These are phyloP conservation scores for Drosophila maculinotata DNA, from an alignment of 2,888 invertebrate species.

Conservation along the genomic window DNA sequence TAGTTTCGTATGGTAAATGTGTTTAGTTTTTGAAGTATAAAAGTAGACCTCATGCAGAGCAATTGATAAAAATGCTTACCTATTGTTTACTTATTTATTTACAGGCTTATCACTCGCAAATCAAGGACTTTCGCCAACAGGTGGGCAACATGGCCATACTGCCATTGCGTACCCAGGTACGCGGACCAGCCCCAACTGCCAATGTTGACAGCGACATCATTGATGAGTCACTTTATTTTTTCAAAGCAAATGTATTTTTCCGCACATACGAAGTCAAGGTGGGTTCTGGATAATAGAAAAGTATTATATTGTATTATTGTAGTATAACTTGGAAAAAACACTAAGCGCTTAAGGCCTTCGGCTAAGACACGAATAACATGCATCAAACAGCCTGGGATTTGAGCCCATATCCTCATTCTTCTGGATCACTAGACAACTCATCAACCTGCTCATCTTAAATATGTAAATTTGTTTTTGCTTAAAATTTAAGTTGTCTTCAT, in stretches of 20 bases:
- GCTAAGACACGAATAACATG: no score
- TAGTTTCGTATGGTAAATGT: no score
- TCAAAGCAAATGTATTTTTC: slow-evolving; percentile 99
- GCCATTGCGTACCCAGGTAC: slow-evolving; percentile 94
- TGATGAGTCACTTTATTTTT: slow-evolving; percentile 98
- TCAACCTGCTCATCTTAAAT: no score
- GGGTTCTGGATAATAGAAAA: slow-evolving; percentile 32
- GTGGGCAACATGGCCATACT: slow-evolving; percentile 97
- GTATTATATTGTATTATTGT: no score
- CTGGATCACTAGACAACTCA: no score
- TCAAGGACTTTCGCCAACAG: slow-evolving; percentile 89
- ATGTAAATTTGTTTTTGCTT: no score
- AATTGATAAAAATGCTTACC: slow-evolving; percentile 8
- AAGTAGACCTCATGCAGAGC: slow-evolving; percentile 23
- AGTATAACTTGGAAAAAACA: no score
- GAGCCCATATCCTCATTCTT: no score
- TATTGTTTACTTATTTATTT: slow-evolving; percentile 31
- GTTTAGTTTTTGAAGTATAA: not conserved
- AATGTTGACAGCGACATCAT: slow-evolving; percentile 94
- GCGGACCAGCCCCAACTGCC: slow-evolving; percentile 95
- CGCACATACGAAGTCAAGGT: slow-evolving; percentile 99
- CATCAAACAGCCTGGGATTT: no score
- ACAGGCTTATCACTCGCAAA: slow-evolving; percentile 98
- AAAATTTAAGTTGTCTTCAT: no score
- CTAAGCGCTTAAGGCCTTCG: no score